Evolutionary conservation across 2,888 invertebrate species (phyloP).

Genomic region (Trypoxylon attenuatum): DNA sequence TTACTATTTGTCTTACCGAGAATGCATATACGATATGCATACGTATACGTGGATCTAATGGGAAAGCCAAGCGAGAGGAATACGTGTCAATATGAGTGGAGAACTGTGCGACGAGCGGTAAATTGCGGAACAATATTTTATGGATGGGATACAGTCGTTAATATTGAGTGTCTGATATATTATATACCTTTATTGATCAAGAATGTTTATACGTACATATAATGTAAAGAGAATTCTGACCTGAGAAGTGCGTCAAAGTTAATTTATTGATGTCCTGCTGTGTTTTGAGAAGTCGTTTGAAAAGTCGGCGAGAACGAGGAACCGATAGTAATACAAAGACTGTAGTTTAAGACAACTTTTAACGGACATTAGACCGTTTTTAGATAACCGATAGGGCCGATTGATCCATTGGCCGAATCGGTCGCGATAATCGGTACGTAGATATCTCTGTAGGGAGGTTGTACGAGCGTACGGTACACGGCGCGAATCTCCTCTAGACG

Average conservation of each 20-base stretch:
- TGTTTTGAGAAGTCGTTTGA: conserved; percentile 42
- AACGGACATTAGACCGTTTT: conserved; percentile 67
- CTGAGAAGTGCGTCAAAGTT: conserved; percentile 43
- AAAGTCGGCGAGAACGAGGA: no score
- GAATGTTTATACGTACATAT: conserved; percentile 51
- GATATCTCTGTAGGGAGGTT: no score
- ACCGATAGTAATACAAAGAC: conserved; percentile 67
- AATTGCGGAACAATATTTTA: conserved; percentile 50
- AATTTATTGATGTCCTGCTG: conserved; percentile 43
- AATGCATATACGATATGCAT: conserved; percentile 17
- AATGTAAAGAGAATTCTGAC: conserved; percentile 41
- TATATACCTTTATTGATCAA: conserved; percentile 36
- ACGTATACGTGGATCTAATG: no score
- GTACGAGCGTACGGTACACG: no score
- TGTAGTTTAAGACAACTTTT: conserved; percentile 72
- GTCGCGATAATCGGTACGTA: conserved; percentile 21
- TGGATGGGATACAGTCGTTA: conserved; percentile 54
- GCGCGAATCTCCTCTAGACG: no score
- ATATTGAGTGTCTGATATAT: conserved; percentile 56
- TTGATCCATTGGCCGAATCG: conserved; percentile 48
- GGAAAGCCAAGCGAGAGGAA: no score
- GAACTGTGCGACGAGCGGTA: conserved; percentile 39
- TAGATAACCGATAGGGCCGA: conserved; percentile 46
- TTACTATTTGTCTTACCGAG: conserved; percentile 30
- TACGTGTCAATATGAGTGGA: conserved; percentile 26